Evolutionary conservation across 2,797 vertebrate genomes (phyloP).

Genomic region (Cebuella pygmaea): DNA sequence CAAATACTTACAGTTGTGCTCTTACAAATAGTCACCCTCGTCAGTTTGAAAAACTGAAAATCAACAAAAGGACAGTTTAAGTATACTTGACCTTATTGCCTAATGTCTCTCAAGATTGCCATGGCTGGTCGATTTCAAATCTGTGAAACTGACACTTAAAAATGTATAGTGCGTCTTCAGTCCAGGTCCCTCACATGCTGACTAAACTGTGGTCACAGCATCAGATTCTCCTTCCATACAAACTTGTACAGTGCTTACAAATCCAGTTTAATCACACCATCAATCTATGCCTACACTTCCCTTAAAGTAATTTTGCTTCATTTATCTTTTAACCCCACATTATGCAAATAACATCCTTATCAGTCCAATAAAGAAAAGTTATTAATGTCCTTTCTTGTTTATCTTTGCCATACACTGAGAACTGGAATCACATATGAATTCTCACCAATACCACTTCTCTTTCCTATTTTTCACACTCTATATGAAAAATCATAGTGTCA

Average conservation of each 20-base stretch:
- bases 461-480: background rate
- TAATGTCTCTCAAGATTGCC: constrained; percentile 80
- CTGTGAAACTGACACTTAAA: constrained; percentile 83
- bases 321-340: constrained; percentile 82
- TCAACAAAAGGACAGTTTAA: constrained; percentile 85
- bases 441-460: background rate
- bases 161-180: constrained; percentile 77
- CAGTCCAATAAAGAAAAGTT: constrained; percentile 73
- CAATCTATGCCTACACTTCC: constrained; percentile 76
- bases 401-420: constrained; percentile 44
- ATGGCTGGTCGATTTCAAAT: constrained; percentile 84
- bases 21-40: constrained; percentile 81
- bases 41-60: constrained; percentile 89
- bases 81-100: constrained; percentile 88
- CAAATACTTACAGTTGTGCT: constrained; percentile 81
- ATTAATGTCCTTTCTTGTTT: constrained; percentile 59
- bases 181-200: constrained; percentile 76
- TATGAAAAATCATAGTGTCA: background rate
- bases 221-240: constrained; percentile 65
- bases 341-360: constrained; percentile 74
- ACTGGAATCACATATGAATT: constrained; percentile 22
- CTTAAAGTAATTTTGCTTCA: constrained; percentile 79
- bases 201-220: constrained; percentile 78
- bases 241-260: constrained; percentile 82
- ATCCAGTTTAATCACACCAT: constrained; percentile 85